A percentile compares a stretch with the other conserved stretches of the same genome.
Evolutionary conservation across 2,797 vertebrate genomes (phyloP).

Genomic region (Macropodus opercularis): DNA sequence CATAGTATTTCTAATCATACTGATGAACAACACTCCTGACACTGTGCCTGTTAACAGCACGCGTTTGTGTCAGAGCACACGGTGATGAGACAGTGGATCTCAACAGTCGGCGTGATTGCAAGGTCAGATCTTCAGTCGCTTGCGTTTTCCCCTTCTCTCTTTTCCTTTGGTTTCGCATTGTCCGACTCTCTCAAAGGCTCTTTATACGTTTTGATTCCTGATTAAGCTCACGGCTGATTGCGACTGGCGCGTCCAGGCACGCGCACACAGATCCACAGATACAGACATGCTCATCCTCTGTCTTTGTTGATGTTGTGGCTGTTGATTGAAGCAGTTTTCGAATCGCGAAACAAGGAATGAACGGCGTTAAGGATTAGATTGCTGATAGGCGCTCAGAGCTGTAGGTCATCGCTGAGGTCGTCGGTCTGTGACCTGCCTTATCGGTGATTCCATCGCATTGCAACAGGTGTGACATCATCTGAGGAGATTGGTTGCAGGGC

Average conservation of each 20-base stretch:
- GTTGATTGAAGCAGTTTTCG: slow-evolving; percentile 44
- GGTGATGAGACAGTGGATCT: slow-evolving; percentile 42
- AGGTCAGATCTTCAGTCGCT: slow-evolving; percentile 50
- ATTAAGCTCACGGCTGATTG: slow-evolving; percentile 57
- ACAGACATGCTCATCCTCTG: slow-evolving; percentile 1
- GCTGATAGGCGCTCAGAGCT: slow-evolving; percentile 30
- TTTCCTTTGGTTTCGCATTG: background rate
- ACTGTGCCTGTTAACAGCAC: slow-evolving; percentile 19
- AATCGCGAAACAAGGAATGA: slow-evolving; percentile 32
- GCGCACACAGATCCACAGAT: slow-evolving; percentile 11
- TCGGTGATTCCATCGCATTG: slow-evolving; percentile 49
- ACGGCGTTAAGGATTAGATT: slow-evolving; percentile 38
- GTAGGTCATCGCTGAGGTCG: slow-evolving; percentile 65
- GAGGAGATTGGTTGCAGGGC: slow-evolving; percentile 37
- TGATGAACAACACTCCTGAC: slow-evolving; percentile 25
- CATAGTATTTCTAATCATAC: slow-evolving; percentile 16
- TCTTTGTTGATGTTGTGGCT: slow-evolving; percentile 1
- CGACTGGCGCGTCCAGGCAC: slow-evolving; percentile 13
- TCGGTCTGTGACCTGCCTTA: slow-evolving; percentile 46
- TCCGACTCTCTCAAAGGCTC: slow-evolving; percentile 14
- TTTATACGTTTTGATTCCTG: slow-evolving; percentile 36
- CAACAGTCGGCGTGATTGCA: slow-evolving; percentile 43
- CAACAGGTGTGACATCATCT: slow-evolving; percentile 63
- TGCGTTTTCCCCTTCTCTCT: background rate
- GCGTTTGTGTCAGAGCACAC: slow-evolving; percentile 20